These are phyloP conservation scores for Rhombomys opimus DNA, from an alignment of 2,113 vertebrate genomes.

Conservation along the genomic window DNA sequence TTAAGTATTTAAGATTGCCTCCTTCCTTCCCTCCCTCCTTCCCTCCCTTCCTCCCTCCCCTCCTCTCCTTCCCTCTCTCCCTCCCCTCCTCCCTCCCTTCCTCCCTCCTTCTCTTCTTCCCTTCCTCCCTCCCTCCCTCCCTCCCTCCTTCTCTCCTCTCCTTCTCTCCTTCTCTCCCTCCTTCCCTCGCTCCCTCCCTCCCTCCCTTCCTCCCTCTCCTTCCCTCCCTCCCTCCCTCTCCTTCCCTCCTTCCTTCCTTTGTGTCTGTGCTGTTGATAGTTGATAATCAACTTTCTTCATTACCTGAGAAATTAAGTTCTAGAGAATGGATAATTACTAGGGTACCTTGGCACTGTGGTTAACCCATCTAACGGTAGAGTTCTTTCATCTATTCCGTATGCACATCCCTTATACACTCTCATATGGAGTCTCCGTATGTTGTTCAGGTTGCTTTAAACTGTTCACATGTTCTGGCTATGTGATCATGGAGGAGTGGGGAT, in stretches of 20 bases:
- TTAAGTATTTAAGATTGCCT: neutral
- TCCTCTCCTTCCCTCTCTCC: no score
- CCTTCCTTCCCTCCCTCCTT: rapidly evolving
- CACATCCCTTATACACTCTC: neutral
- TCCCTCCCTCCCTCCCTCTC: rapidly evolving
- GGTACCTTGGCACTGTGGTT: neutral
- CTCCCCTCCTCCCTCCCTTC: no score
- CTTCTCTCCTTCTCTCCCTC: no score
- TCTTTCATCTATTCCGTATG: neutral
- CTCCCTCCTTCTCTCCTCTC: rapidly evolving
- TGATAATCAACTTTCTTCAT: neutral
- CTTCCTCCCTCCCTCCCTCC: neutral
- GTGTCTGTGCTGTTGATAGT: neutral
- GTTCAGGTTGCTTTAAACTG: neutral
- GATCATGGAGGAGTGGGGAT: neutral
- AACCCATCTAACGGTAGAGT: neutral
- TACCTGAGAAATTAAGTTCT: neutral
- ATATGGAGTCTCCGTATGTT: neutral
- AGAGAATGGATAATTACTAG: neutral
- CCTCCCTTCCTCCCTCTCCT: no score
- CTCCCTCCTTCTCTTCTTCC: no score
- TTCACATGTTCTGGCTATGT: neutral
- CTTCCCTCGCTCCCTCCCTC: no score
- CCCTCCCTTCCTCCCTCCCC: no score
- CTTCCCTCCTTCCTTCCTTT: rapidly evolving